These are phyloP conservation scores for Melikaiella ostensackeni DNA, from an alignment of 2,888 invertebrate species.

Conservation along the genomic window DNA sequence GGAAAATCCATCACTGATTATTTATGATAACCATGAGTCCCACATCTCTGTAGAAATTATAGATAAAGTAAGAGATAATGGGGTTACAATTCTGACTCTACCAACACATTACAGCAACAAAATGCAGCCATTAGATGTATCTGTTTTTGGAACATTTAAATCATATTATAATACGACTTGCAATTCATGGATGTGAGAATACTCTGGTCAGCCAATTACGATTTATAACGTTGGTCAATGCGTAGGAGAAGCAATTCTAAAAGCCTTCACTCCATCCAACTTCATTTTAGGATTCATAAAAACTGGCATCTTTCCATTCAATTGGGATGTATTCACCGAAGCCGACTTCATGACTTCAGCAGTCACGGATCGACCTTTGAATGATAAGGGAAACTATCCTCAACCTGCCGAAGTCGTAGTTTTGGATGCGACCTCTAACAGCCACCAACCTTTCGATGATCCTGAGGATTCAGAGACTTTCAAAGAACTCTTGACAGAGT, in stretches of 20 bases:
- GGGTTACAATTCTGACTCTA: conserved; percentile 65
- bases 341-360: conserved; percentile 41
- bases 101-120: conserved; percentile 69
- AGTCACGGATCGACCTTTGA: background rate
- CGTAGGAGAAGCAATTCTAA: conserved; percentile 65
- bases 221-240: conserved; percentile 74
- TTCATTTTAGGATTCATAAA: conserved; percentile 67
- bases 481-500: too few relatives aligned
- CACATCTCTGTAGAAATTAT: conserved; percentile 55
- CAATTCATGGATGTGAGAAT: conserved; percentile 64
- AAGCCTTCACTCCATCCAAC: conserved; percentile 67
- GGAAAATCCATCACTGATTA: conserved; percentile 60
- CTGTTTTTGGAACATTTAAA: conserved; percentile 60
- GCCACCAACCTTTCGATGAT: background rate
- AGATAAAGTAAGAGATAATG: conserved; percentile 62
- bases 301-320: conserved; percentile 68
- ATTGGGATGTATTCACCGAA: conserved; percentile 48
- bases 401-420: too few relatives aligned
- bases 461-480: background rate
- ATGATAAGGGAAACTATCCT: background rate
- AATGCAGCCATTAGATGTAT: conserved; percentile 66
- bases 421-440: too few relatives aligned
- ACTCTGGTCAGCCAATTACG: conserved; percentile 69
- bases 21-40: conserved; percentile 61
- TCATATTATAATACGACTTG: conserved; percentile 49